Base-by-base conservation (phyloP, 2,888 invertebrate genomes). In the Acleris laterana region DNA sequence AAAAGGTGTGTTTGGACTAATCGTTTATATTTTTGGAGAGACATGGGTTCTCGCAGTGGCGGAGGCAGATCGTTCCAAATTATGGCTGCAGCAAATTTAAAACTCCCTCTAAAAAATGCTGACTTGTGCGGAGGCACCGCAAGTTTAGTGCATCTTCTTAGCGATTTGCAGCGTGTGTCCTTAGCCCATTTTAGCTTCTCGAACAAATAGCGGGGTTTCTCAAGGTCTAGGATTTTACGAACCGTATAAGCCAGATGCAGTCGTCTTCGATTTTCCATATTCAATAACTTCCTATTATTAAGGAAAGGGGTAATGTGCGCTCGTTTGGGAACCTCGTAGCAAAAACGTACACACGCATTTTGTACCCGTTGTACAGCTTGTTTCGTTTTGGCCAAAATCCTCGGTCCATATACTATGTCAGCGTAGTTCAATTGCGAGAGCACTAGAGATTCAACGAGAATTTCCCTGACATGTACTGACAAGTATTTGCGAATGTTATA, bases 381-480 rank as follows among this genome's bases (percentile, higher is more conserved):
- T 13, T 50, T 19, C 11, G 50, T 20, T 20, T 20, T 22, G 1
- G 3, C 17, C 6, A 50, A 11, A 20, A 50, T 6, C 11, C 50
- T 50, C 20, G 50, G 50, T 50, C 50, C 50, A 13, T 50, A 50
- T 2, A 50, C 50, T 7, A 50, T 50, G 20, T 50, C 50, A 19
- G 20, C 50, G 50, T 50, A 50, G 50, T 50, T 50, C 2, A 50
- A 50, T 3, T 50, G 50, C 2, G 22, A 50, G 22, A 50, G 50
- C 7, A 50, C 20, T 50, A 50, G 22, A 3, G 50, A 50, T 20
- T 50, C 50, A 2, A 50, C 22, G 11, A 42, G 42, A 16, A 42
- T 9, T 16, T 42, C 42, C 16, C 42, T 7, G 42, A 42, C 42
- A 1, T 50, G 5, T 13, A 20, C 50, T 20, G 50, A 50, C 1